These are phyloP conservation scores for Campylomormyrus numenius DNA, from an alignment of 2,113 vertebrate species.

Conservation along the genomic window DNA sequence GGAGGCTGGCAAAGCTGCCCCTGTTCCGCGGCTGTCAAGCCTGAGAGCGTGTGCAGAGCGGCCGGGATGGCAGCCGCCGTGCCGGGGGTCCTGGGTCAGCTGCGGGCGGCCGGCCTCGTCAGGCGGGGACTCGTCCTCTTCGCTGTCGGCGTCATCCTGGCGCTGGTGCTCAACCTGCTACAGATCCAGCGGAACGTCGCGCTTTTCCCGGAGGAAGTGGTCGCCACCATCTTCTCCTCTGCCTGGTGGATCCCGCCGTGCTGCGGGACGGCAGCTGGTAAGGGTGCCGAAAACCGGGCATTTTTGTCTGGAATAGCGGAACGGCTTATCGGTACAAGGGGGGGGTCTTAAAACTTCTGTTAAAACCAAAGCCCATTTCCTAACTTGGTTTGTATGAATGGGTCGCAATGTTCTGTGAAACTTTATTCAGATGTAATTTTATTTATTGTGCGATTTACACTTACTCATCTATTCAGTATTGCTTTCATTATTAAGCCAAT, in stretches of 20 bases:
- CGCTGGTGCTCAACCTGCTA: constrained; percentile 90
- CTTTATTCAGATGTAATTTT: not conserved
- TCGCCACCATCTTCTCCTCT: constrained; percentile 83
- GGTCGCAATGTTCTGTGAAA: not conserved
- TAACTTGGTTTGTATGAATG: not conserved
- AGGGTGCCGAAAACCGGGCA: constrained; percentile 42
- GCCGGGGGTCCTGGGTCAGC: constrained; percentile 57
- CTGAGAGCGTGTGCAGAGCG: constrained; percentile 52
- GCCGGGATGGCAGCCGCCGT: constrained; percentile 66
- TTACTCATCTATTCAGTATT: not conserved
- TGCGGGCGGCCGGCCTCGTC: constrained; percentile 70
- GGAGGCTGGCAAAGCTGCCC: constrained; percentile 76
- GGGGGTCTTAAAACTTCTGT: not conserved
- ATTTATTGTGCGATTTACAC: not conserved
- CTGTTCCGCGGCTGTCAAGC: constrained; percentile 54
- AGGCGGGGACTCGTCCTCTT: constrained; percentile 87
- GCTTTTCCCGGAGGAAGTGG: constrained; percentile 86
- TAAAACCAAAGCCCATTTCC: not conserved
- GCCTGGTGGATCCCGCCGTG: constrained; percentile 97
- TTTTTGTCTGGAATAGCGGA: not conserved
- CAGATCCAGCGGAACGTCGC: constrained; percentile 89
- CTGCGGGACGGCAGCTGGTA: constrained; percentile 91
- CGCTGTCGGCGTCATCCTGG: constrained; percentile 80
- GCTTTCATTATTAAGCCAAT: not conserved
- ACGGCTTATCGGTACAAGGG: not conserved